Conservation (phyloP, 2,888 invertebrate genomes). For the Parascotia fuliginaria region DNA sequence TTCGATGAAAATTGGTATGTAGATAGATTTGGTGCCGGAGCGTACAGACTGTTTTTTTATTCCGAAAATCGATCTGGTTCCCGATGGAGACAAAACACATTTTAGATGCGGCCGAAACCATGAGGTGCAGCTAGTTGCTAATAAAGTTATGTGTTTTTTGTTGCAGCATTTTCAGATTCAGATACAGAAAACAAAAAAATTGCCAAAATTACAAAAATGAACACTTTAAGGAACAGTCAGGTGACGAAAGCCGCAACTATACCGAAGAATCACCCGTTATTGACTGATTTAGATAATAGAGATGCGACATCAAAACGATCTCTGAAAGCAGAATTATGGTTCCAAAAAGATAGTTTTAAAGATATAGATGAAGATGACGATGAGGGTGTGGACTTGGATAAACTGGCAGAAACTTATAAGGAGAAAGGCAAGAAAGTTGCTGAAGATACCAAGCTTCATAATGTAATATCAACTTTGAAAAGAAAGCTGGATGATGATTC, state of each 20-base stretch:
- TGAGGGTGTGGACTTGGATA: slow-evolving; percentile 95
- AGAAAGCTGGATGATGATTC: slow-evolving; percentile 69
- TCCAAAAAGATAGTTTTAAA: slow-evolving; percentile 93
- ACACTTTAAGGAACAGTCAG: slow-evolving; percentile 72
- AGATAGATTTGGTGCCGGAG: too few species aligned
- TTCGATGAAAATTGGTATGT: too few species aligned
- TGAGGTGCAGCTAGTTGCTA: too few species aligned
- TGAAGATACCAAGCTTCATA: slow-evolving; percentile 48
- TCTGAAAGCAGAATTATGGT: slow-evolving; percentile 94
- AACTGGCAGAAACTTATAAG: slow-evolving; percentile 89
- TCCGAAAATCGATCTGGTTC: too few species aligned
- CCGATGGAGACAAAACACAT: too few species aligned
- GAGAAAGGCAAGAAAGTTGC: slow-evolving; percentile 87
- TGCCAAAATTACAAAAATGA: slow-evolving; percentile 72
- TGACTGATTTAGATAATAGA: slow-evolving; percentile 92
- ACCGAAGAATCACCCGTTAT: slow-evolving; percentile 88
- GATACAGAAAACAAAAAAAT: slow-evolving; percentile 81
- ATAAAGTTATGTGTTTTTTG: too few species aligned
- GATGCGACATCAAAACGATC: slow-evolving; percentile 90
- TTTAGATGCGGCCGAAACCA: too few species aligned
- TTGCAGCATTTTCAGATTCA: slow-evolving; percentile 88
- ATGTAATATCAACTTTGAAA: slow-evolving; percentile 46
- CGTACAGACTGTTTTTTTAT: too few species aligned
- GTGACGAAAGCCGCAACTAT: slow-evolving; percentile 52
- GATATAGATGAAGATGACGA: slow-evolving; percentile 93